phyloP scores from a whole-genome alignment of 2,888 invertebrate genomes.

The Agapostemon virescens region DNA sequence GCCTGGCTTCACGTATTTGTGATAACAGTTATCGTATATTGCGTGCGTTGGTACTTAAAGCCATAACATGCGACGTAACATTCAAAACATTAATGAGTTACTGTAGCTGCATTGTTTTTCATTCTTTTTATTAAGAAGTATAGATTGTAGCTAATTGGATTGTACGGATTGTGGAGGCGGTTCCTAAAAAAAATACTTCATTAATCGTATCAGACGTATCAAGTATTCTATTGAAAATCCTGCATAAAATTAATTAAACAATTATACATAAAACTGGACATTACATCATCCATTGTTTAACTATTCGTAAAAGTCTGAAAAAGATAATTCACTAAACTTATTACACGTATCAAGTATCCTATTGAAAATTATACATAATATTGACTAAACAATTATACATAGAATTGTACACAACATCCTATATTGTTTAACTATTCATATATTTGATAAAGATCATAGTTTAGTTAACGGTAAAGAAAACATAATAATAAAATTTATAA shows the following conservation, averaged over 20 bases:
- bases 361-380: background rate
- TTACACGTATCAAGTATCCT: background rate
- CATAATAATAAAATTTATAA: too few species aligned
- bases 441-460: too few species aligned
- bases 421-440: too few species aligned
- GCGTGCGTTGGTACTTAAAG: background rate
- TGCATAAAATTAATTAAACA: too few species aligned
- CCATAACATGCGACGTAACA: background rate
- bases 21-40: background rate
- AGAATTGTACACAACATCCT: too few species aligned
- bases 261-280: too few species aligned
- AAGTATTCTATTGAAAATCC: background rate
- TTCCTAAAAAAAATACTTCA: too few species aligned
- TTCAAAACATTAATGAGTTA: background rate
- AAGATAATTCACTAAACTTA: too few species aligned
- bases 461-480: too few species aligned
- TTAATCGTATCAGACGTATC: background rate
- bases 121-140: background rate
- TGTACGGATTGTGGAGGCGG: background rate
- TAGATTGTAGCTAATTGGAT: background rate
- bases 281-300: too few species aligned
- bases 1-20: background rate
- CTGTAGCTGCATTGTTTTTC: background rate
- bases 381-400: too few species aligned
- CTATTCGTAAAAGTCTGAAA: too few species aligned